Percentiles rank a stretch among this genome's conserved stretches.
phyloP scores from a whole-genome alignment of 2,888 invertebrate genomes.

The Erebia palarica region DNA sequence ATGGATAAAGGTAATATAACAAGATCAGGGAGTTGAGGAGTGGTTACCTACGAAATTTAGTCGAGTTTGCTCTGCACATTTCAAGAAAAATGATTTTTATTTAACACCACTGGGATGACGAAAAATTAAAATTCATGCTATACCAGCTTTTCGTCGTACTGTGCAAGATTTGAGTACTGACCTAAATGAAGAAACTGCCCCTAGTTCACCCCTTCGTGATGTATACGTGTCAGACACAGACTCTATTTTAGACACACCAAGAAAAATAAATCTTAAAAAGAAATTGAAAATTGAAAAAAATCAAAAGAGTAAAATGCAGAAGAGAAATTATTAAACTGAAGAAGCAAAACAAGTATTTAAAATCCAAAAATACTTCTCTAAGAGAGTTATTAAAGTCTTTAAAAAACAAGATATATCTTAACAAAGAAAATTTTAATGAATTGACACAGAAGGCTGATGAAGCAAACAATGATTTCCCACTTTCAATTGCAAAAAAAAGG shows the following conservation, averaged over 20 bases:
- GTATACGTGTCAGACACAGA: no score
- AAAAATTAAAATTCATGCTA: no score
- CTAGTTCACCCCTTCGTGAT: no score
- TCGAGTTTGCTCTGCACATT: no score
- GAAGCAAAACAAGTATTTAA: constrained; percentile 21
- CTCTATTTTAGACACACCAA: neutral
- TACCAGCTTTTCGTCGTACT: no score
- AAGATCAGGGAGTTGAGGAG: no score
- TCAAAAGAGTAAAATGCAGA: constrained; percentile 19
- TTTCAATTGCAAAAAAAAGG: constrained; percentile 15
- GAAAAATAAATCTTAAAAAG: constrained; percentile 17
- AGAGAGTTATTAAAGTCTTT: constrained; percentile 6
- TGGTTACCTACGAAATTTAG: no score
- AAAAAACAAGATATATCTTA: constrained; percentile 18
- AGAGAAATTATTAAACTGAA: constrained; percentile 18
- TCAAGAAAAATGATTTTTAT: no score
- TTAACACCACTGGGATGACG: no score
- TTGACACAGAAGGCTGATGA: constrained; percentile 21
- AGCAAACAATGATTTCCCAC: constrained; percentile 22
- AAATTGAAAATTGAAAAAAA: constrained; percentile 18
- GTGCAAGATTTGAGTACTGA: no score
- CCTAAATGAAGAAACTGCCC: no score
- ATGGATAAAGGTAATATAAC: no score
- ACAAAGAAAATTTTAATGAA: constrained; percentile 24
- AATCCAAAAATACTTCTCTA: constrained; percentile 16